Conservation (phyloP, 2,113 vertebrate species). For the Limnothrissa miodon region DNA sequence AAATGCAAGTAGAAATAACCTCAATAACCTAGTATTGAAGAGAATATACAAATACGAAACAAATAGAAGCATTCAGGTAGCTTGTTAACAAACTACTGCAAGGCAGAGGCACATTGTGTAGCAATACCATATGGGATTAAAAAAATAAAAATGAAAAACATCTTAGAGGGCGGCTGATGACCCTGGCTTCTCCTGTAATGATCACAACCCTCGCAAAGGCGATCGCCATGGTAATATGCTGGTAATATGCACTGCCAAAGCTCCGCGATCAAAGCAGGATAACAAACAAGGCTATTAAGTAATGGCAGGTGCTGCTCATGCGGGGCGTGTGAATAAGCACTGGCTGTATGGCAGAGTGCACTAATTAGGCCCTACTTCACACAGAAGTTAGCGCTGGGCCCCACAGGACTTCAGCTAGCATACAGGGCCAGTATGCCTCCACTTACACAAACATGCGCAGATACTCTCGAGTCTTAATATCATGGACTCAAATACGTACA, state of each 20-base stretch:
- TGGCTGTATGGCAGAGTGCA: not conserved
- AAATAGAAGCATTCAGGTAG: not conserved
- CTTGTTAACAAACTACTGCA: not conserved
- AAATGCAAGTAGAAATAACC: too few relatives aligned
- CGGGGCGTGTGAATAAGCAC: not conserved
- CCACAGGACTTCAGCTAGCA: not conserved
- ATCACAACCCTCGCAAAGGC: constrained; percentile 26
- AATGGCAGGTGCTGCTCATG: not conserved
- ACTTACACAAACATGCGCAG: constrained; percentile 5
- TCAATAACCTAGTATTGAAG: too few relatives aligned
- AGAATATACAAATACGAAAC: not conserved
- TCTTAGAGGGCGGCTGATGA: not conserved
- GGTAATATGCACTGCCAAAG: constrained; percentile 28
- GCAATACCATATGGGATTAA: not conserved
- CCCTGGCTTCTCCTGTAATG: not conserved
- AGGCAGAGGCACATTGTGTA: not conserved
- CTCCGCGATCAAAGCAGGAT: constrained; percentile 24
- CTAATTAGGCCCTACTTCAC: not conserved
- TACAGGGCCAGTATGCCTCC: not conserved
- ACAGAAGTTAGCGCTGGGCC: not conserved
- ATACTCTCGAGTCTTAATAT: not conserved
- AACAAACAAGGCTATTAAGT: constrained; percentile 38
- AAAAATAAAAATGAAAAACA: not conserved
- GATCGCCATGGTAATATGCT: constrained; percentile 11
- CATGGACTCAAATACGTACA: not conserved